Conservation (phyloP, 2,113 vertebrate species). For the Prinia subflava region DNA sequence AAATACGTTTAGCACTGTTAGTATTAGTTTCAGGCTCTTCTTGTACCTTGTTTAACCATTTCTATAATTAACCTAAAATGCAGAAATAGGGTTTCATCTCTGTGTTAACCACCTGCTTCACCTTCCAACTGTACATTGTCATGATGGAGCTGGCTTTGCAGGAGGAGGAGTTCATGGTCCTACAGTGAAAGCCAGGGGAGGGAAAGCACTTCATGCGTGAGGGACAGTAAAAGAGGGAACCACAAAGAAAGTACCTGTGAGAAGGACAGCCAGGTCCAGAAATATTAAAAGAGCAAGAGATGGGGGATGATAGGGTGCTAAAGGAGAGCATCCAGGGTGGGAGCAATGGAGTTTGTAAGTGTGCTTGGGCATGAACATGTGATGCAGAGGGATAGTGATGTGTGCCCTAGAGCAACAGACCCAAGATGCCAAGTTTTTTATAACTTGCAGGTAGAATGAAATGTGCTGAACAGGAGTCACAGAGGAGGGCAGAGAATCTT, state of each 20-base stretch:
- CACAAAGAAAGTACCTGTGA: background rate
- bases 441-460: background rate
- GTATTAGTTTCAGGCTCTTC: background rate
- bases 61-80: background rate
- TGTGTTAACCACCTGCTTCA: background rate
- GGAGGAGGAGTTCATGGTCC: background rate
- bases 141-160: background rate
- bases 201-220: background rate
- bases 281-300: background rate
- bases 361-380: background rate
- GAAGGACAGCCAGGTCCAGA: background rate
- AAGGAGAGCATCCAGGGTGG: background rate
- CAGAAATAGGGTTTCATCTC: background rate
- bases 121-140: background rate
- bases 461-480: background rate
- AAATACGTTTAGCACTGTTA: background rate
- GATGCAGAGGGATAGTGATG: background rate
- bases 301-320: background rate
- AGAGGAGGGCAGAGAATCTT: background rate
- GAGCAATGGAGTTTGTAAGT: background rate
- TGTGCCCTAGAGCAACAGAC: background rate
- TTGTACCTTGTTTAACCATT: background rate
- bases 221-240: background rate
- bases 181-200: background rate
- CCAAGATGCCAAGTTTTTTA: background rate